Percentiles rank a stretch among this genome's conserved stretches.
Evolutionary conservation across 2,113 vertebrate genomes (phyloP).

Genomic region (Scopus umbretta): DNA sequence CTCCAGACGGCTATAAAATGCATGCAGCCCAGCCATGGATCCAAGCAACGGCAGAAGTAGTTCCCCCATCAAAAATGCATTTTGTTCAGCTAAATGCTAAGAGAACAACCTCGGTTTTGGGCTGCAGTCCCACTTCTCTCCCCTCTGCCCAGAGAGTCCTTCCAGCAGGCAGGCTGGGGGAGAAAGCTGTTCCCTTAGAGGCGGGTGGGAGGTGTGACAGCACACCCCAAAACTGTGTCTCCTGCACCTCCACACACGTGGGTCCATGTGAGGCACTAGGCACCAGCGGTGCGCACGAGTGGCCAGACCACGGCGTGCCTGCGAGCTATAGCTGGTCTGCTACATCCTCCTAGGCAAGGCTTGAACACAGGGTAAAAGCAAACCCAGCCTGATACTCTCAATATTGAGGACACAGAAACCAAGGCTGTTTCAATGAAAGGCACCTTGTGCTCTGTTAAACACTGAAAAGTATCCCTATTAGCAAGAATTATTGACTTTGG

Average conservation of each 20-base stretch:
- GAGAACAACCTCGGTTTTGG: neutral
- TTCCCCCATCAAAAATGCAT: neutral
- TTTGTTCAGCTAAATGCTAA: neutral
- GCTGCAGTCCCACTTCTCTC: neutral
- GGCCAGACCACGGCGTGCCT: rapidly evolving
- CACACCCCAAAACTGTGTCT: neutral
- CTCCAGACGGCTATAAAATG: neutral
- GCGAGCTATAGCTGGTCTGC: neutral
- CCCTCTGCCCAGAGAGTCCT: neutral
- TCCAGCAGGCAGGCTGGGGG: neutral
- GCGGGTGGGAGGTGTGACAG: rapidly evolving
- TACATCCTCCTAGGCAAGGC: rapidly evolving
- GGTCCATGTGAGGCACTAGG: neutral
- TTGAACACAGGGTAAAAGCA: neutral
- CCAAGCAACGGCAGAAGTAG: neutral
- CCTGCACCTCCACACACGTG: rapidly evolving
- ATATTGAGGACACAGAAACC: rapidly evolving
- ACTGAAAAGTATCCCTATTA: neutral
- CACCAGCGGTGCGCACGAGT: rapidly evolving
- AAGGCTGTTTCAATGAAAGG: neutral
- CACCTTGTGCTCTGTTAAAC: neutral
- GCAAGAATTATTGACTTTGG: neutral
- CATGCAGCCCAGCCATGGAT: neutral
- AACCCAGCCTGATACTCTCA: neutral
- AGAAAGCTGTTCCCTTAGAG: neutral